These are phyloP conservation scores for Nephrocerus scutellatus DNA, from an alignment of 2,888 invertebrate species.

Conservation along the genomic window DNA sequence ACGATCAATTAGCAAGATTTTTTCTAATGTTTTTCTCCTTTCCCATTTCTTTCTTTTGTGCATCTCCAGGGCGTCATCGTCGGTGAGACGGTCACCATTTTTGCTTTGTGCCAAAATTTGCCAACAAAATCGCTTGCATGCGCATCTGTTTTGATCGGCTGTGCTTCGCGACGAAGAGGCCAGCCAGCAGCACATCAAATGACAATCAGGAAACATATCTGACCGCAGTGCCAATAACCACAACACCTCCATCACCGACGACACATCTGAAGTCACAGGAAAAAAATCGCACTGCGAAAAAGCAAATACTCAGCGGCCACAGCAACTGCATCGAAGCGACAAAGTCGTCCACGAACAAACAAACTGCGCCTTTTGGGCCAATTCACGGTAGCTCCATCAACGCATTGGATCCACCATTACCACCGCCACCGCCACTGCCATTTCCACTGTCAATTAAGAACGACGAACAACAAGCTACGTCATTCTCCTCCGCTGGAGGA, in stretches of 20 bases:
- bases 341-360: conserved; percentile 19
- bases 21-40: conserved; percentile 21
- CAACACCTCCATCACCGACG: conserved; percentile 16
- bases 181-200: too few species aligned
- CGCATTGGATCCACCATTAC: conserved; percentile 26
- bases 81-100: conserved; percentile 26
- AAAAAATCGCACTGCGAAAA: conserved; percentile 32
- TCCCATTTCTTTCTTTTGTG: too few species aligned
- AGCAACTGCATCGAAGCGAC: conserved; percentile 13
- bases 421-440: conserved; percentile 4
- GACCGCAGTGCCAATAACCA: conserved; percentile 25
- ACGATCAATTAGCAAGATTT: conserved; percentile 4
- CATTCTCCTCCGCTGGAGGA: too few species aligned
- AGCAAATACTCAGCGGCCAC: conserved; percentile 20
- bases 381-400: conserved; percentile 25
- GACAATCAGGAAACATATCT: conserved; percentile 62
- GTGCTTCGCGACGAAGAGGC: conserved; percentile 85
- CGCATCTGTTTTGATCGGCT: conserved; percentile 85
- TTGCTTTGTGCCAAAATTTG: conserved; percentile 34
- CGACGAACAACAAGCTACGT: conserved; percentile 11
- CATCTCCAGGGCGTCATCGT: conserved; percentile 37
- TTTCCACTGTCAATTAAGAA: conserved; percentile 7
- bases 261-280: conserved; percentile 17
- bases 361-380: conserved; percentile 19
- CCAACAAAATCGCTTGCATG: conserved; percentile 65